phyloP scores from a whole-genome alignment of 1,140 invertebrate genomes.

The Brachionus rotundiformis region DNA sequence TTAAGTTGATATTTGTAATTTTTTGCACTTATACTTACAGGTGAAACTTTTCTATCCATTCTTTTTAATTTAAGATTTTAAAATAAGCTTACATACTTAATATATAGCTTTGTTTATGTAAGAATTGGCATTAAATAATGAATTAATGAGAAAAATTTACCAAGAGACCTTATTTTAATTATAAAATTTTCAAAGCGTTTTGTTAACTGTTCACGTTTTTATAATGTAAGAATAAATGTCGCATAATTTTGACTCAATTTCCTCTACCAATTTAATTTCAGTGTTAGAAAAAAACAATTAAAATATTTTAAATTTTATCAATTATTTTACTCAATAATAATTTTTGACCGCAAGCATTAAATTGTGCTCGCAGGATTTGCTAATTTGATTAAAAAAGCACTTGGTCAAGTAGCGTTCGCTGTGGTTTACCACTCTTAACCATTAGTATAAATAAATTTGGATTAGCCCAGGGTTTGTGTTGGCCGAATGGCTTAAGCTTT shows the following conservation, averaged over 20 bases:
- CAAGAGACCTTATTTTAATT: not conserved
- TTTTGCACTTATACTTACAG: not conserved
- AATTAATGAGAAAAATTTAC: not conserved
- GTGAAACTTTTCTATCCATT: conserved; percentile 37
- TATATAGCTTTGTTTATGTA: not conserved
- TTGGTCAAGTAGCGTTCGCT: too few species aligned
- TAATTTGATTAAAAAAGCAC: too few species aligned
- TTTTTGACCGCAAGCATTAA: too few species aligned
- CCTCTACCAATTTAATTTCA: too few species aligned
- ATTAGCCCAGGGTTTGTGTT: too few species aligned
- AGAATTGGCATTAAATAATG: not conserved
- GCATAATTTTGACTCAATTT: not conserved
- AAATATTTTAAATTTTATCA: too few species aligned
- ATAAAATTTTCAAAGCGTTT: not conserved
- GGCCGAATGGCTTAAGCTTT: too few species aligned
- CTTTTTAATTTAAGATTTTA: not conserved
- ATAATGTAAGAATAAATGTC: not conserved
- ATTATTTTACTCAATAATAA: too few species aligned
- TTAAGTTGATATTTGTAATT: not conserved
- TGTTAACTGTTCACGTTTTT: not conserved
- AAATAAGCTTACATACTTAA: not conserved
- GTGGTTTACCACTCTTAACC: too few species aligned
- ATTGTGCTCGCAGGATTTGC: too few species aligned
- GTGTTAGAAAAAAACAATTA: not conserved
- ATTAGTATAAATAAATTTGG: too few species aligned